Percentiles rank a stretch among this genome's conserved stretches.
Evolutionary conservation across 2,888 invertebrate genomes (phyloP).

Genomic region (Ditula angustiorana): DNA sequence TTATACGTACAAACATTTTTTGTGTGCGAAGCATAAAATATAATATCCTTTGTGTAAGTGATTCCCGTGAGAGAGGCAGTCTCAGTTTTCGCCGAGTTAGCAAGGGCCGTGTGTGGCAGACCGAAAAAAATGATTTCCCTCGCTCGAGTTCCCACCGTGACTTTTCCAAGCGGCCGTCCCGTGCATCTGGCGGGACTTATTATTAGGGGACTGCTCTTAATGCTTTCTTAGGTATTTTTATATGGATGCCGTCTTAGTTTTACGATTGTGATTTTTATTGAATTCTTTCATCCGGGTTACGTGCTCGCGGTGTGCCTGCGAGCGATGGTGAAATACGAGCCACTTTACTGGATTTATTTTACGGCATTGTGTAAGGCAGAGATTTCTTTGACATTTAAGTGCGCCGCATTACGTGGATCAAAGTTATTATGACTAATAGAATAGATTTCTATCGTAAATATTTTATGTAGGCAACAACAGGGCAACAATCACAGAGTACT

Average conservation of each 20-base stretch:
- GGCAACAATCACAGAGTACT: no score
- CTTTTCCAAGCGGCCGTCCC: conserved; percentile 83
- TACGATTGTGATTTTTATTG: conserved; percentile 85
- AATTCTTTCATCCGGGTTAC: conserved; percentile 69
- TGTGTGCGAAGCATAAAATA: conserved; percentile 55
- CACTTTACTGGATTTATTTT: conserved; percentile 80
- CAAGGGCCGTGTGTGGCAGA: conserved; percentile 83
- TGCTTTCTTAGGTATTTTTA: conserved; percentile 84
- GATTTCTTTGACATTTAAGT: conserved; percentile 28
- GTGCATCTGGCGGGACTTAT: conserved; percentile 84
- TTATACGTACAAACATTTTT: conserved; percentile 37
- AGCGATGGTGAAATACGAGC: conserved; percentile 80
- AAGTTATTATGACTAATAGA: conserved; percentile 52
- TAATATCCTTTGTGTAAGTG: conserved; percentile 63
- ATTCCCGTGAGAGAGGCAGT: conserved; percentile 66
- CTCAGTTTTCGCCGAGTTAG: conserved; percentile 78
- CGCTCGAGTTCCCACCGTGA: conserved; percentile 82
- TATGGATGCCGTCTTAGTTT: conserved; percentile 80
- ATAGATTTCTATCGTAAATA: no score
- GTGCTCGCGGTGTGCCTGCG: conserved; percentile 66
- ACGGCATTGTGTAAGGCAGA: conserved; percentile 57
- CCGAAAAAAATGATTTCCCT: conserved; percentile 84
- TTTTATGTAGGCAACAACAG: no score
- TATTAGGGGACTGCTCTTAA: conserved; percentile 84
- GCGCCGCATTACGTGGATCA: conserved; percentile 53